Evolutionary conservation across 2,888 invertebrate genomes (phyloP).

Genomic region (Agriotes lineatus): DNA sequence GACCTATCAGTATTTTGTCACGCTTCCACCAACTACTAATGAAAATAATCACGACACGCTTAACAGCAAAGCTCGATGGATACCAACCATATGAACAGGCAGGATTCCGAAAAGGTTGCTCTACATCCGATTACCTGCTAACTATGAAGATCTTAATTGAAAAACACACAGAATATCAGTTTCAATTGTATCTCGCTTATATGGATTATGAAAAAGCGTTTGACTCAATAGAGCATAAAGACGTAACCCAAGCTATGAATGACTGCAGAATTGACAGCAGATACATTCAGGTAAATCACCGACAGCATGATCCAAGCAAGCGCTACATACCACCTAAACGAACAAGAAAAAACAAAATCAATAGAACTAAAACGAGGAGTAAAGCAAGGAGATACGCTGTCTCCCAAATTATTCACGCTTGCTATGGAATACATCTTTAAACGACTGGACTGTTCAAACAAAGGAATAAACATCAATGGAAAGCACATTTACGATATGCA

Average conservation of each 20-base stretch:
- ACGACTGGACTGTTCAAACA: not conserved
- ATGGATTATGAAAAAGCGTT: not conserved
- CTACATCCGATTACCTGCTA: not conserved
- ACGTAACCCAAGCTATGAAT: not conserved
- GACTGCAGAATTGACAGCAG: not conserved
- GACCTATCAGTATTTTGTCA: not conserved
- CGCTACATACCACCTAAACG: not conserved
- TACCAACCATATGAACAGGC: not conserved
- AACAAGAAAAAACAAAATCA: not conserved
- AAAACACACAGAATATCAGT: not conserved
- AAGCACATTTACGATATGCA: not conserved
- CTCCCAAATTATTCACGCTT: not conserved
- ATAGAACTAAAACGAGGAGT: not conserved
- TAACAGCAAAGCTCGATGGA: not conserved
- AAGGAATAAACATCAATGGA: not conserved
- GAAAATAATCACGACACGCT: not conserved
- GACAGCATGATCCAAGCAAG: constrained; percentile 3
- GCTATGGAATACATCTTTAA: not conserved
- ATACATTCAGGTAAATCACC: not conserved
- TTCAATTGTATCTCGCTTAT: not conserved
- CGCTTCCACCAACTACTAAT: not conserved
- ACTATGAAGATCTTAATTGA: not conserved
- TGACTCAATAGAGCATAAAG: not conserved
- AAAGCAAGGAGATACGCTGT: not conserved
- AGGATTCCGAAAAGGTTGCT: not conserved